Percentiles rank a stretch among this genome's conserved stretches.
These are phyloP conservation scores for Drosophila dives DNA, from an alignment of 2,888 invertebrate genomes.

Conservation along the genomic window DNA sequence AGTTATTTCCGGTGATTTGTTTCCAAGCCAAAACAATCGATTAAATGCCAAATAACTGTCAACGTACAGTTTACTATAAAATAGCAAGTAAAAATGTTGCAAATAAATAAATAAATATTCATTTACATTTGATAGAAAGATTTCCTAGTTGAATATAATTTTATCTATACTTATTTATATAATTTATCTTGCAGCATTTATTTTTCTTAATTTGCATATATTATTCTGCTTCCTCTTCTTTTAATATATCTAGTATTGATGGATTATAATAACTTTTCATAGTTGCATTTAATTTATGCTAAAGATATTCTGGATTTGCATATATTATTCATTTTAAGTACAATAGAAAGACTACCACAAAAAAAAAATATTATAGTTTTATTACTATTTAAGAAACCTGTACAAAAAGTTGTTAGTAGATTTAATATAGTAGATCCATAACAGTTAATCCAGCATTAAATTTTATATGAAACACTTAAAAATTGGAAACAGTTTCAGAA, in stretches of 20 bases:
- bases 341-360: neutral
- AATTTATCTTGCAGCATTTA: no score
- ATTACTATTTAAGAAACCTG: neutral
- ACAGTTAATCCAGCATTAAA: neutral
- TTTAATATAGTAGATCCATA: neutral
- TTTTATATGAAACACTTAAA: neutral
- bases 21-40: neutral
- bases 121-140: neutral
- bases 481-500: neutral
- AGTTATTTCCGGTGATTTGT: neutral
- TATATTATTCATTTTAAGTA: neutral
- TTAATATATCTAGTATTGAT: neutral
- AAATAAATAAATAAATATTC: neutral
- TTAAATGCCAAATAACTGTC: neutral
- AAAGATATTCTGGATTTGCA: neutral
- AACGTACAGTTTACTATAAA: neutral
- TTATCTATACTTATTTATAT: no score
- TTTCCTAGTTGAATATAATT: neutral
- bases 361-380: no score
- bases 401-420: neutral
- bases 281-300: neutral
- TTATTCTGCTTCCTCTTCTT: neutral
- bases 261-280: neutral
- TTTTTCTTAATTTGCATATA: neutral
- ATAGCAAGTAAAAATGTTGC: neutral